phyloP scores from a whole-genome alignment of 2,888 invertebrate species.

The Rotaria macrura region DNA sequence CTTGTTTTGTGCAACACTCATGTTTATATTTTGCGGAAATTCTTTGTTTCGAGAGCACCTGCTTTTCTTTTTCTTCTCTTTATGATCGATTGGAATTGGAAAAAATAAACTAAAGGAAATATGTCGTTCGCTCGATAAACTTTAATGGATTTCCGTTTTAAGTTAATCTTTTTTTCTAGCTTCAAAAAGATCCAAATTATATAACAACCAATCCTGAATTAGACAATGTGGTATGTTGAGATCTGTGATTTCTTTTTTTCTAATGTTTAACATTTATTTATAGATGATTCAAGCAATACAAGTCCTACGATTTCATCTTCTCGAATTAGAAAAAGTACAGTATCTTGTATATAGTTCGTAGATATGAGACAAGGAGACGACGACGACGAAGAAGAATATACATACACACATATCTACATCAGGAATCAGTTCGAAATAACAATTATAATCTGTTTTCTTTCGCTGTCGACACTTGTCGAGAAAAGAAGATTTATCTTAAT shows the following conservation, averaged over 20 bases:
- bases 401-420: background rate
- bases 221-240: slow-evolving; percentile 89
- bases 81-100: background rate
- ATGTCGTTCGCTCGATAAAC: background rate
- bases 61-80: background rate
- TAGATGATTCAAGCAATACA: slow-evolving; percentile 99
- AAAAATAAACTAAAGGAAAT: background rate
- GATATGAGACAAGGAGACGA: background rate
- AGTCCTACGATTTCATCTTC: slow-evolving; percentile 99
- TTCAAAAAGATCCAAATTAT: slow-evolving; percentile 97
- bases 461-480: slow-evolving; percentile 11
- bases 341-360: background rate
- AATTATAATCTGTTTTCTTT: background rate
- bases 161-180: slow-evolving; percentile 56
- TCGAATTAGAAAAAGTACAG: slow-evolving; percentile 98
- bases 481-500: slow-evolving; percentile 19
- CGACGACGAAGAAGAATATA: background rate
- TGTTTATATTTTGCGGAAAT: background rate
- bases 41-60: background rate
- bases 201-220: slow-evolving; percentile 99
- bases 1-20: background rate
- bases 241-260: background rate
- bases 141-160: background rate
- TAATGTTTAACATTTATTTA: background rate
- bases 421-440: background rate